Evolutionary conservation across 2,888 invertebrate species (phyloP).

Genomic region (Acanthoscelides obtectus): DNA sequence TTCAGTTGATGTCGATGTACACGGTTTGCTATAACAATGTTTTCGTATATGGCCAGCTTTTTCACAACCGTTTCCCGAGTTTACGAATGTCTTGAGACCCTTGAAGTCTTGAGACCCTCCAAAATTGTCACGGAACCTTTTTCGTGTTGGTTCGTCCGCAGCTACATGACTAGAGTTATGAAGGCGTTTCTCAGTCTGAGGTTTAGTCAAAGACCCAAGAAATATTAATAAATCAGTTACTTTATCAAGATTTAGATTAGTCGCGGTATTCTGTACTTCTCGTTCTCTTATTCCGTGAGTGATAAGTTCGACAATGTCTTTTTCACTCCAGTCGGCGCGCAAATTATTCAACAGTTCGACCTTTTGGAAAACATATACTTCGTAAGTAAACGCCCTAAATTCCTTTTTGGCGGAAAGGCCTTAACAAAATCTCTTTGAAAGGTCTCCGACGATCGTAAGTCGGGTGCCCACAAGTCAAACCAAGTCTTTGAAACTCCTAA

Average conservation of each 20-base stretch:
- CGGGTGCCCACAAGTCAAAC: slow-evolving; percentile 20
- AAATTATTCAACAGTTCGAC: slow-evolving; percentile 19
- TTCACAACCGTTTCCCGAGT: slow-evolving; percentile 6
- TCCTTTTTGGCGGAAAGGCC: slow-evolving; percentile 23
- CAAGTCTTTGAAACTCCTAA: slow-evolving; percentile 13
- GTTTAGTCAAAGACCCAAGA: slow-evolving; percentile 12
- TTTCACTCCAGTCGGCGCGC: slow-evolving; percentile 21
- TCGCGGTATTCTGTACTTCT: slow-evolving; percentile 14
- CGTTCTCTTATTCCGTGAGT: slow-evolving; percentile 20
- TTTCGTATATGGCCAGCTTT: slow-evolving; percentile 13
- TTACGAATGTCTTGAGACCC: neutral
- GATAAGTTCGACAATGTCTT: slow-evolving; percentile 23
- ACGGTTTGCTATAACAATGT: too few relatives aligned
- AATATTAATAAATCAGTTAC: slow-evolving; percentile 20
- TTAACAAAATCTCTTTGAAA: slow-evolving; percentile 25
- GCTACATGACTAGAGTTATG: neutral
- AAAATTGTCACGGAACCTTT: neutral
- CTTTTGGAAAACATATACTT: slow-evolving; percentile 24
- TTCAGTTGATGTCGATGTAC: too few relatives aligned
- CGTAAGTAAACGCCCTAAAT: slow-evolving; percentile 23
- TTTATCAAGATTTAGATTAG: slow-evolving; percentile 14
- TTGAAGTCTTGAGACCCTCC: neutral
- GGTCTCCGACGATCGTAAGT: slow-evolving; percentile 17
- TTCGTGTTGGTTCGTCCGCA: neutral
- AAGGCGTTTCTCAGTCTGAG: neutral